A percentile compares a stretch with the other conserved stretches of the same genome.
Conservation (phyloP, 1,140 invertebrate genomes). For the Bursaphelenchus mucronatus region DNA sequence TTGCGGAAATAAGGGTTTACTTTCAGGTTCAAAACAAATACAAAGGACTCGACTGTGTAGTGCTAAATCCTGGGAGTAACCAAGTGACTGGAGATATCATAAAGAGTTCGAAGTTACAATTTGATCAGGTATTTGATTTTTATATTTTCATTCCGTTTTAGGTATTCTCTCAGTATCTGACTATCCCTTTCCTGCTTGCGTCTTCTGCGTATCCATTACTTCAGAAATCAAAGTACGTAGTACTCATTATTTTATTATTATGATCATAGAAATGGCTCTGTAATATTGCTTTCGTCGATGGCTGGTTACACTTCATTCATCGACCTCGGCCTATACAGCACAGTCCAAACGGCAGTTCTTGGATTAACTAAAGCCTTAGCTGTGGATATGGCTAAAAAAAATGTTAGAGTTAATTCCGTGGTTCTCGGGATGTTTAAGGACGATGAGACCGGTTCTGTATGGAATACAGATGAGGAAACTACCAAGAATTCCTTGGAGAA, state of each 20-base stretch:
- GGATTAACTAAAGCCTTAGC: conserved; percentile 80
- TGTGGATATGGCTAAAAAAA: conserved; percentile 34
- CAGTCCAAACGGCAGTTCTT: conserved; percentile 85
- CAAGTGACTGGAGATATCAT: conserved; percentile 34
- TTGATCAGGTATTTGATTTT: conserved; percentile 31
- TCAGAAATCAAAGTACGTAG: conserved; percentile 32
- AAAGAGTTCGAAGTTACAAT: conserved; percentile 19
- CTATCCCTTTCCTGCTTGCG: conserved; percentile 26
- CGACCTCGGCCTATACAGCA: conserved; percentile 80
- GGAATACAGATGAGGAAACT: conserved; percentile 51
- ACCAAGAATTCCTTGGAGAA: conserved; percentile 9
- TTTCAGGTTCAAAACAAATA: conserved; percentile 36
- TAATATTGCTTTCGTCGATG: conserved; percentile 70
- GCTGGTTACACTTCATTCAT: conserved; percentile 75
- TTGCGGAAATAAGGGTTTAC: neutral
- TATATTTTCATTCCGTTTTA: conserved; percentile 17
- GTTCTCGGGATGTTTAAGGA: conserved; percentile 84
- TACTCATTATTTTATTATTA: conserved; percentile 2
- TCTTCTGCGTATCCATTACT: conserved; percentile 25
- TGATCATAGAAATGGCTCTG: conserved; percentile 33
- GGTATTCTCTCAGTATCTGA: conserved; percentile 31
- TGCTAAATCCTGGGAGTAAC: conserved; percentile 17
- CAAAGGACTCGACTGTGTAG: conserved; percentile 25
- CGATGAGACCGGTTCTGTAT: conserved; percentile 76
- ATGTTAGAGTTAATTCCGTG: conserved; percentile 76